A percentile compares a stretch with the other conserved stretches of the same genome.
Conservation (phyloP, 2,797 vertebrate genomes). For the Brotula barbata region DNA sequence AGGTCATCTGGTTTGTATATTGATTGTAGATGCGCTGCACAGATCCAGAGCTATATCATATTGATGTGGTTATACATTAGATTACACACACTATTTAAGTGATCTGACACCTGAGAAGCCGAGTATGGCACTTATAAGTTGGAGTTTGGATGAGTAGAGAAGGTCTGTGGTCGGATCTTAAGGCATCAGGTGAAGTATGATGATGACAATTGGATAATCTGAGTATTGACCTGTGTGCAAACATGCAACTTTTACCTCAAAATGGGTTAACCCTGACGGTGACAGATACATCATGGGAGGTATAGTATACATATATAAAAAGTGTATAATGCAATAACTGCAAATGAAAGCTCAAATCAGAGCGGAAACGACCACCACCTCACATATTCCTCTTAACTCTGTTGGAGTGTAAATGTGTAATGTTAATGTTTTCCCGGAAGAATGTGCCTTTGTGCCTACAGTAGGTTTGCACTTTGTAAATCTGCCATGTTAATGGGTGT, state of each 20-base stretch:
- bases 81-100: slow-evolving; percentile 17
- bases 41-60: slow-evolving; percentile 46
- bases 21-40: slow-evolving; percentile 43
- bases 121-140: slow-evolving; percentile 38
- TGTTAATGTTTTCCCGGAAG: neutral
- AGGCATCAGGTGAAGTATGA: slow-evolving; percentile 39
- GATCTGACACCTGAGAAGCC: slow-evolving; percentile 28
- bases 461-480: slow-evolving; percentile 39
- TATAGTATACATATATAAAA: neutral
- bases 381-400: slow-evolving; percentile 21
- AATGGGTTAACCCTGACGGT: slow-evolving; percentile 38
- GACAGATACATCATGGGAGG: slow-evolving; percentile 37
- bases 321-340: neutral
- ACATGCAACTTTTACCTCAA: slow-evolving; percentile 64
- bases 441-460: slow-evolving; percentile 52
- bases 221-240: slow-evolving; percentile 43
- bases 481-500: slow-evolving; percentile 37
- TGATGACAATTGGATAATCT: slow-evolving; percentile 37
- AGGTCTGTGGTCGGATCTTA: slow-evolving; percentile 40
- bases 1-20: slow-evolving; percentile 20
- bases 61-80: slow-evolving; percentile 50
- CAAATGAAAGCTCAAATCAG: slow-evolving; percentile 30
- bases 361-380: slow-evolving; percentile 11
- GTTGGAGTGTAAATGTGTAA: neutral
- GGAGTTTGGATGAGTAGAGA: slow-evolving; percentile 20